These are phyloP conservation scores for Malthinus flaveolus DNA, from an alignment of 2,888 invertebrate genomes.

Conservation along the genomic window DNA sequence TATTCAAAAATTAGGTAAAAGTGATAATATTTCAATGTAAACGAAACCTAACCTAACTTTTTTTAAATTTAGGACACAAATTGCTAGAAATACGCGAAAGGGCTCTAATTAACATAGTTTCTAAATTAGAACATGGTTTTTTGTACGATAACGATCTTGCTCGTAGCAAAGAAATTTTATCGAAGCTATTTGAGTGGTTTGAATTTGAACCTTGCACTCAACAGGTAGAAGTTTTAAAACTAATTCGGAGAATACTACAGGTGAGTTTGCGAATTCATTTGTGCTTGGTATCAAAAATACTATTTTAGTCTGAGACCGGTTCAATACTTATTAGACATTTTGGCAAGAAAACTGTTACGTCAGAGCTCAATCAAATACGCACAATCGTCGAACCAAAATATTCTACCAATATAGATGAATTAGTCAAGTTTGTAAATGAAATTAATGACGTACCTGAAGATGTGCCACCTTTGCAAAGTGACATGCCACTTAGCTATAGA, in stretches of 20 bases:
- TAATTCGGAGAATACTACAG: conserved; percentile 61
- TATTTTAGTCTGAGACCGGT: conserved; percentile 58
- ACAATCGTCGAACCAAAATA: conserved; percentile 54
- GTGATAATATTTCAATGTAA: background rate
- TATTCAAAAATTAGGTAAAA: conserved; percentile 49
- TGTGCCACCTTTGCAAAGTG: conserved; percentile 57
- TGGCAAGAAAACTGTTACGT: conserved; percentile 54
- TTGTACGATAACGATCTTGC: conserved; percentile 63
- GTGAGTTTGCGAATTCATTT: conserved; percentile 47
- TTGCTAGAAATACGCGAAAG: conserved; percentile 53
- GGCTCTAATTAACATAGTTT: conserved; percentile 52
- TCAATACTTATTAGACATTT: conserved; percentile 58
- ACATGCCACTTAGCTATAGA: conserved; percentile 49
- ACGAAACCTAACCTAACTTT: background rate
- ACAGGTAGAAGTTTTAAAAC: conserved; percentile 61
- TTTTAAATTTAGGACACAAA: conserved; percentile 45
- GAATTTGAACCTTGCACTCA: conserved; percentile 58
- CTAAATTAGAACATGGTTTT: conserved; percentile 68
- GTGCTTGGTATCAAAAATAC: background rate
- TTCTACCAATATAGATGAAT: conserved; percentile 53
- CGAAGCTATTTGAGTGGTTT: conserved; percentile 67
- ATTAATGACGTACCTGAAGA: conserved; percentile 50
- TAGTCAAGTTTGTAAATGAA: conserved; percentile 52
- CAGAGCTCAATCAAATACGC: conserved; percentile 53
- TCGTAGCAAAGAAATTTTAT: conserved; percentile 62